These are phyloP conservation scores for Lichenostomus cassidix DNA, from an alignment of 2,113 vertebrate genomes.

Conservation along the genomic window DNA sequence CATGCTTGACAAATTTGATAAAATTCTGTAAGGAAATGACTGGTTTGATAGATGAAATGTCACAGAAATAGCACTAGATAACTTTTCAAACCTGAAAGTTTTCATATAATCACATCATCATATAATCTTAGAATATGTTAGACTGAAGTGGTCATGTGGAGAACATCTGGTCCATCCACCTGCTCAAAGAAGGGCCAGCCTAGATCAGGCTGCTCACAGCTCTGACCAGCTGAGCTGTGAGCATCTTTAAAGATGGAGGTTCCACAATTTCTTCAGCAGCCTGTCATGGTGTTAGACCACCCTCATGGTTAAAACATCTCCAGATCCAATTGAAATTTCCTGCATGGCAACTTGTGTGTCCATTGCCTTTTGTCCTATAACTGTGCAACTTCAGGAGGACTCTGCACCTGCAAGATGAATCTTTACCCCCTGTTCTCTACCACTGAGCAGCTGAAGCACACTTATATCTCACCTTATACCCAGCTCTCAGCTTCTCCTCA, in stretches of 20 bases:
- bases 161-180: neutral
- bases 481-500: neutral
- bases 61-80: neutral
- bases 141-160: neutral
- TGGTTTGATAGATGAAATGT: neutral
- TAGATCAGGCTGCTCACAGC: neutral
- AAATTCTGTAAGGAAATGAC: neutral
- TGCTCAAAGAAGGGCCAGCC: neutral
- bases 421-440: rapidly evolving
- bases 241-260: neutral
- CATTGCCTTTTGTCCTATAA: neutral
- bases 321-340: neutral
- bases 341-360: neutral
- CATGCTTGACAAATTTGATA: neutral
- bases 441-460: neutral
- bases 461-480: neutral
- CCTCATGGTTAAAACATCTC: neutral
- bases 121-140: neutral
- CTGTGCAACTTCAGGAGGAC: neutral
- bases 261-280: neutral
- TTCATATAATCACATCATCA: neutral
- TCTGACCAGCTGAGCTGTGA: neutral
- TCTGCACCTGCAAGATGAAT: neutral
- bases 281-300: neutral
- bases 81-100: neutral